Conservation (phyloP, 2,888 invertebrate species). For the Escarpia spicata region DNA sequence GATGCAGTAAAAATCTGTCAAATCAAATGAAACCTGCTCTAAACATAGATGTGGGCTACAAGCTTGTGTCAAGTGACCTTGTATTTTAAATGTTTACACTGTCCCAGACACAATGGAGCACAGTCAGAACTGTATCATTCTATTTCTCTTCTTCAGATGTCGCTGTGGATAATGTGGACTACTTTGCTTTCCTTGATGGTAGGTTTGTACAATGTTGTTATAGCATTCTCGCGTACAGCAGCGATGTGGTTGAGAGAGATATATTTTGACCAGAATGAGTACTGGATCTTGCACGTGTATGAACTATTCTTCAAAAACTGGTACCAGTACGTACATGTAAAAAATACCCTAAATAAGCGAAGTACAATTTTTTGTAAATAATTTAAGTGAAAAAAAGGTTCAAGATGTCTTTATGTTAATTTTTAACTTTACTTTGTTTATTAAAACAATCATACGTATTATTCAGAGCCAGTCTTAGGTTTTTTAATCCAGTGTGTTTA, state of each 20-base stretch:
- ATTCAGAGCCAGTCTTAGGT: too few species aligned
- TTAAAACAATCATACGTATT: background rate
- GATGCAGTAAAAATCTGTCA: background rate
- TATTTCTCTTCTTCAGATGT: slow-evolving; percentile 67
- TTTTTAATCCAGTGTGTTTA: background rate
- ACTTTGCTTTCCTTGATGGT: slow-evolving; percentile 86
- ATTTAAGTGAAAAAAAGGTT: too few species aligned
- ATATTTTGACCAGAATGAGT: too few species aligned
- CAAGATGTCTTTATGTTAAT: too few species aligned
- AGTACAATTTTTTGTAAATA: too few species aligned
- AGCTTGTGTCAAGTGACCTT: too few species aligned
- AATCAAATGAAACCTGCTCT: too few species aligned
- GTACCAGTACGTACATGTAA: background rate
- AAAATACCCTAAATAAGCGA: background rate
- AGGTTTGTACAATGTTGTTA: slow-evolving; percentile 19
- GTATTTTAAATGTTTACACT: background rate
- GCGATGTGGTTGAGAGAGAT: too few species aligned
- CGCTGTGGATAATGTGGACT: slow-evolving; percentile 81
- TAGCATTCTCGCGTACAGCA: background rate
- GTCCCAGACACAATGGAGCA: background rate
- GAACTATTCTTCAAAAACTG: background rate
- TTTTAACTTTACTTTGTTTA: background rate
- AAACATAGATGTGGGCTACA: too few species aligned
- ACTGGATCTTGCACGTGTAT: too few species aligned
- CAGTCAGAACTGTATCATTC: background rate